These are phyloP conservation scores for Melanerpes aurifrons DNA, from an alignment of 2,113 vertebrate species.

Conservation along the genomic window DNA sequence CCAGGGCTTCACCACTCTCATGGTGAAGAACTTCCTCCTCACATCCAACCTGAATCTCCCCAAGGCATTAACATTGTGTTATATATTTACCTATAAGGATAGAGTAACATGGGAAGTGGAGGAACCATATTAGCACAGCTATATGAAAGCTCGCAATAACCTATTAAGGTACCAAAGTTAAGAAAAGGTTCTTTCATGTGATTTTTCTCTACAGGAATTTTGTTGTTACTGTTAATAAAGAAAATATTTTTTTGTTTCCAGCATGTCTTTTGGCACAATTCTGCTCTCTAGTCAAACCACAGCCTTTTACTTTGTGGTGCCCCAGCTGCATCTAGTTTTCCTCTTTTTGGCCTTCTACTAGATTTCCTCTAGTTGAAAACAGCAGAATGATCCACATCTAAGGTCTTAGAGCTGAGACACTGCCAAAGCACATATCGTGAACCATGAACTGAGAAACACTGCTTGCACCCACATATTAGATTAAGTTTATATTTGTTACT, in stretches of 20 bases:
- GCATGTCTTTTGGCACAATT: background rate
- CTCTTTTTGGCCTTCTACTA: background rate
- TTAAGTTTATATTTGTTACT: background rate
- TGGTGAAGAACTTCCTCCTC: too few relatives aligned
- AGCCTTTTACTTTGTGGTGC: too few relatives aligned
- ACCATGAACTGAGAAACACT: background rate
- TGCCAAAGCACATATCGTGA: background rate
- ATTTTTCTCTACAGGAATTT: background rate
- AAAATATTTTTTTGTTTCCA: background rate
- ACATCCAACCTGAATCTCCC: too few relatives aligned
- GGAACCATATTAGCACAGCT: background rate
- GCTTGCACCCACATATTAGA: background rate
- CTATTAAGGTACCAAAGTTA: background rate
- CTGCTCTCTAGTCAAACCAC: background rate
- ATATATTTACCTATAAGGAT: accelerated
- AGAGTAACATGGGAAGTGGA: background rate
- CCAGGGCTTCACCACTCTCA: too few relatives aligned
- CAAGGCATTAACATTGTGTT: accelerated
- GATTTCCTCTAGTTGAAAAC: background rate
- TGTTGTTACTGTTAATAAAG: background rate
- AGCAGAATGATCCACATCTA: background rate
- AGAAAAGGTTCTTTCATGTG: accelerated
- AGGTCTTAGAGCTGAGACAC: background rate
- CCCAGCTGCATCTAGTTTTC: background rate
- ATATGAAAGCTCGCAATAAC: background rate